Evolutionary conservation across 1,140 invertebrate genomes (phyloP).

Genomic region (Tetraneura akinire): DNA sequence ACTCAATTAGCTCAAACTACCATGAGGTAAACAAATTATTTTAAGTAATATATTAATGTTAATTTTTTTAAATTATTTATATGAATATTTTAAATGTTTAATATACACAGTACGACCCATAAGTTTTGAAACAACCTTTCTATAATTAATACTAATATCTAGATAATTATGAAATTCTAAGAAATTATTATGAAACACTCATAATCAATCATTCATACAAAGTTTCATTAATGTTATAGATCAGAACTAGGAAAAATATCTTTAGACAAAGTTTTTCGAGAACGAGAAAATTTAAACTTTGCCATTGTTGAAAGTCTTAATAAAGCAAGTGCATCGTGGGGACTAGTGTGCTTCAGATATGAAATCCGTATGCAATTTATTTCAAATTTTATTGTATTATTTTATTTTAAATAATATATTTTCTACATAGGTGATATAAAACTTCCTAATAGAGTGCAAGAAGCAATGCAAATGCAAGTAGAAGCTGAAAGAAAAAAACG

Average conservation of each 20-base stretch:
- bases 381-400: not conserved
- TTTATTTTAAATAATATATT: conserved; percentile 29
- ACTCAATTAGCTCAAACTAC: conserved; percentile 98
- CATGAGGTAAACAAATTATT: conserved; percentile 71
- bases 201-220: too few relatives aligned
- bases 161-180: too few relatives aligned
- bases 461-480: conserved; percentile 99
- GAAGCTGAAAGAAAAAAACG: conserved; percentile 96
- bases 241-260: conserved; percentile 98
- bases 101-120: too few relatives aligned
- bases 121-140: too few relatives aligned
- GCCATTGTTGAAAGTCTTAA: conserved; percentile 96
- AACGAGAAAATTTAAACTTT: conserved; percentile 94
- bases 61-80: too few relatives aligned
- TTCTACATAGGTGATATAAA: conserved; percentile 79
- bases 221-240: conserved; percentile 61
- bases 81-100: too few relatives aligned
- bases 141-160: too few relatives aligned
- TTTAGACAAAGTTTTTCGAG: conserved; percentile 95
- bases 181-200: too few relatives aligned
- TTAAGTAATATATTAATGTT: too few relatives aligned
- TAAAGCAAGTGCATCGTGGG: conserved; percentile 97
- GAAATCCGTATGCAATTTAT: conserved; percentile 83
- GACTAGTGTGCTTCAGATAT: conserved; percentile 94
- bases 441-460: conserved; percentile 88